These are phyloP conservation scores for Octopus sinensis DNA, from an alignment of 1,140 invertebrate species.

Conservation along the genomic window DNA sequence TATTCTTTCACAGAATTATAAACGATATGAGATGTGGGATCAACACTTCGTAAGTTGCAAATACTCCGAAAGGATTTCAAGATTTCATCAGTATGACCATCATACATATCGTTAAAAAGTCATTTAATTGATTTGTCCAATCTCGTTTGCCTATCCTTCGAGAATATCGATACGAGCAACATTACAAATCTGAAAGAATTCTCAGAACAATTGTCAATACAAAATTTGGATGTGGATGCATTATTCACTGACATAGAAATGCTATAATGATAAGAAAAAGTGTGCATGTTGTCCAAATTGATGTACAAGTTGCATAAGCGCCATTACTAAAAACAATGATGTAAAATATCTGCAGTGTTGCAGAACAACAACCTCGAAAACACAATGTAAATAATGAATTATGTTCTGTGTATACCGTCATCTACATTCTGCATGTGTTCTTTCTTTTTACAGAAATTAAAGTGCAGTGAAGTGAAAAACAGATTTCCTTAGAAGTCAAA, in stretches of 20 bases:
- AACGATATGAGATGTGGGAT: not conserved
- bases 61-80: not conserved
- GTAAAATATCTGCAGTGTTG: slow-evolving; percentile 1
- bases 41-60: not conserved
- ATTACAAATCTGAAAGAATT: not conserved
- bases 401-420: slow-evolving; percentile 4
- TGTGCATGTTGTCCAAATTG: not conserved
- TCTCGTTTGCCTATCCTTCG: not conserved
- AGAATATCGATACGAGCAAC: not conserved
- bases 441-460: not conserved
- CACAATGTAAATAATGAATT: not conserved
- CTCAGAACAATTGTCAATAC: slow-evolving; percentile 1
- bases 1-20: not conserved
- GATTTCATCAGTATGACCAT: not conserved
- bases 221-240: slow-evolving; percentile 2
- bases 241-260: not conserved
- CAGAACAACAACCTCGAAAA: slow-evolving; percentile 7
- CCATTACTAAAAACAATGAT: not conserved
- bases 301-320: not conserved
- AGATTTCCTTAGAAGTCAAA: not conserved
- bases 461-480: slow-evolving; percentile 4
- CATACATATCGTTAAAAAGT: not conserved
- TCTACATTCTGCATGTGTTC: not conserved
- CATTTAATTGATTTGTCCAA: not conserved
- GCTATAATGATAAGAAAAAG: slow-evolving; percentile 4